A percentile compares a stretch with the other conserved stretches of the same genome.
Conservation (phyloP, 2,888 invertebrate species). For the Thecocarcelia acutangulata region DNA sequence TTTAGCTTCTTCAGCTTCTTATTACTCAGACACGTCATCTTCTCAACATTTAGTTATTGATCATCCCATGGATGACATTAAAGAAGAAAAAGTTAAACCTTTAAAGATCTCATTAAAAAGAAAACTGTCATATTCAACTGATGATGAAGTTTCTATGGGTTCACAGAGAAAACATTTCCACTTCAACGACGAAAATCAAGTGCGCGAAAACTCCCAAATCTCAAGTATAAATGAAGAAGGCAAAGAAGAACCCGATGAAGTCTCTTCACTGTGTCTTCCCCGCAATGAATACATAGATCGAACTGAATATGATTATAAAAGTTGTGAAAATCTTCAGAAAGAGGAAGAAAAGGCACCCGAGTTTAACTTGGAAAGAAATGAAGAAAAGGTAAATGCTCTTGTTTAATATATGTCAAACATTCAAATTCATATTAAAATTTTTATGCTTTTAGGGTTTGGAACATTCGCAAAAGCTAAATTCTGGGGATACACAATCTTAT, state of each 20-base stretch:
- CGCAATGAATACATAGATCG: neutral
- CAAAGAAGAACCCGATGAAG: neutral
- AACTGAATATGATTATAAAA: neutral
- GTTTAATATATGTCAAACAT: neutral
- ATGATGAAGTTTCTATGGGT: slow-evolving; percentile 51
- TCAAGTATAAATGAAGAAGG: neutral
- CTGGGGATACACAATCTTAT: slow-evolving; percentile 20
- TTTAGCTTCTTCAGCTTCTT: slow-evolving; percentile 63
- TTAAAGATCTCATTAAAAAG: slow-evolving; percentile 72
- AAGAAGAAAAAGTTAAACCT: slow-evolving; percentile 71
- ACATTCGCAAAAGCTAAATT: neutral
- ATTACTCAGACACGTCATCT: slow-evolving; percentile 76
- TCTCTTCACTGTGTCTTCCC: neutral
- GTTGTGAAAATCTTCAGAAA: neutral
- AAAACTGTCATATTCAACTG: slow-evolving; percentile 71
- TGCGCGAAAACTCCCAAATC: neutral
- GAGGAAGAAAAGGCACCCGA: neutral
- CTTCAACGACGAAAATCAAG: slow-evolving; percentile 52
- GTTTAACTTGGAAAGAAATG: neutral
- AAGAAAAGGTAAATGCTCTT: slow-evolving; percentile 27
- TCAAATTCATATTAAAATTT: neutral
- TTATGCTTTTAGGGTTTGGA: neutral
- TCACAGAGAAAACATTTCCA: slow-evolving; percentile 70
- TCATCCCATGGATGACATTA: slow-evolving; percentile 76
- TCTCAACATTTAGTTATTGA: slow-evolving; percentile 80